Percentiles rank a stretch among this genome's conserved stretches.
phyloP scores from a whole-genome alignment of 2,888 invertebrate species.

The Mechanitis mazaeus region DNA sequence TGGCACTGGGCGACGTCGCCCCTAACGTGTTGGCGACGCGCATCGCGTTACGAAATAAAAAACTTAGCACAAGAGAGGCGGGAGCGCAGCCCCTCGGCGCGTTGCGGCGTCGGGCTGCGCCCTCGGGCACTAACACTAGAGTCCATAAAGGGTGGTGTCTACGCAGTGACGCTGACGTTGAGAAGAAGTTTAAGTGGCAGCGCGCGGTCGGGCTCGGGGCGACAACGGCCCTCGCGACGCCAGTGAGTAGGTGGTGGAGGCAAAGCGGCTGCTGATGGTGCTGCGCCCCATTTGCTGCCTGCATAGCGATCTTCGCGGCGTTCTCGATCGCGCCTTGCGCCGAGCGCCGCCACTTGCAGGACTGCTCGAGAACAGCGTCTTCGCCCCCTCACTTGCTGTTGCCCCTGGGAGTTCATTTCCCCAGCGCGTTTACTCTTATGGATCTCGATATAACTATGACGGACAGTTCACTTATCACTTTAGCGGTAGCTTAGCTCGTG shows the following conservation, averaged over 20 bases:
- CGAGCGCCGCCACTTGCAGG: conserved; percentile 38
- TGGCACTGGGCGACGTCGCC: conserved; percentile 60
- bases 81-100: conserved; percentile 41
- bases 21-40: conserved; percentile 48
- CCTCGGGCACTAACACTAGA: conserved; percentile 61
- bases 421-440: conserved; percentile 31
- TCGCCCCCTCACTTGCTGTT: conserved; percentile 45
- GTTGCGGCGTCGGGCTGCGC: conserved; percentile 38
- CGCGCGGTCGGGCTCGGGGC: conserved; percentile 73
- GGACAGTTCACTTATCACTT: conserved; percentile 55
- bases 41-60: conserved; percentile 64
- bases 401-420: conserved; percentile 50
- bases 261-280: conserved; percentile 85
- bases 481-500: conserved; percentile 41
- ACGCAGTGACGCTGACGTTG: conserved; percentile 69
- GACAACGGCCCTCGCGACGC: conserved; percentile 74
- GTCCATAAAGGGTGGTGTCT: conserved; percentile 51
- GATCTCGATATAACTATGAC: conserved; percentile 34
- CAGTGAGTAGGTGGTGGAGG: conserved; percentile 89
- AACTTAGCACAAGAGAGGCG: conserved; percentile 65
- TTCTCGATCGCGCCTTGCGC: conserved; percentile 37
- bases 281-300: conserved; percentile 88
- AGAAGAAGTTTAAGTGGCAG: conserved; percentile 80
- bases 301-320: conserved; percentile 72
- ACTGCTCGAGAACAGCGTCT: conserved; percentile 46